Percentiles rank a stretch among this genome's conserved stretches.
These are phyloP conservation scores for Neodon shergylaensis DNA, from an alignment of 2,113 vertebrate species.

Conservation along the genomic window DNA sequence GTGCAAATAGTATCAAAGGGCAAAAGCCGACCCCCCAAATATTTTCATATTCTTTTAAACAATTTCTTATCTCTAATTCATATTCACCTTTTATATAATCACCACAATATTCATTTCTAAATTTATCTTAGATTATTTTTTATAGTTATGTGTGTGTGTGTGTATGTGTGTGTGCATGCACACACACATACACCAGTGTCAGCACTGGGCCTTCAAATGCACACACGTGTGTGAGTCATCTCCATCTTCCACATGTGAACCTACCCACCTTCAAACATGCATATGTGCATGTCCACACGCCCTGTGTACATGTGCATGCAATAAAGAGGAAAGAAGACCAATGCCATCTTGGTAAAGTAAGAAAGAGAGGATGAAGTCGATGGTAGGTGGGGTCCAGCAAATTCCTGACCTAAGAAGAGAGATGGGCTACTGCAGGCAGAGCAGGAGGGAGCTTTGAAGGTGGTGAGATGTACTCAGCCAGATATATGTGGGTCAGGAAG, in stretches of 20 bases:
- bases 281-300: background rate
- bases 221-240: background rate
- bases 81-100: slow-evolving; percentile 22
- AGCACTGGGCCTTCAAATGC: background rate
- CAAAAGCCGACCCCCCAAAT: background rate
- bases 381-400: background rate
- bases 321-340: background rate
- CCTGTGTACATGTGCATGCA: background rate
- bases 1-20: background rate
- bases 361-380: background rate
- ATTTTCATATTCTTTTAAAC: background rate
- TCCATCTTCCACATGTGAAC: background rate
- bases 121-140: background rate
- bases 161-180: too few species aligned
- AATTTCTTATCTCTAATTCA: background rate
- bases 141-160: background rate
- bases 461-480: background rate
- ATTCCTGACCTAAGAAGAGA: background rate
- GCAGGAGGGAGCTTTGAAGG: background rate
- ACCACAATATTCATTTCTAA: background rate
- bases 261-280: background rate
- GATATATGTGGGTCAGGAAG: background rate
- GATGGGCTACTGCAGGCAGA: background rate
- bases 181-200: background rate
- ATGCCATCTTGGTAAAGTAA: background rate